phyloP scores from a whole-genome alignment of 30 jellyfish, hydroid and myxozoan species.

The Calvadosia cruxmelitensis region DNA sequence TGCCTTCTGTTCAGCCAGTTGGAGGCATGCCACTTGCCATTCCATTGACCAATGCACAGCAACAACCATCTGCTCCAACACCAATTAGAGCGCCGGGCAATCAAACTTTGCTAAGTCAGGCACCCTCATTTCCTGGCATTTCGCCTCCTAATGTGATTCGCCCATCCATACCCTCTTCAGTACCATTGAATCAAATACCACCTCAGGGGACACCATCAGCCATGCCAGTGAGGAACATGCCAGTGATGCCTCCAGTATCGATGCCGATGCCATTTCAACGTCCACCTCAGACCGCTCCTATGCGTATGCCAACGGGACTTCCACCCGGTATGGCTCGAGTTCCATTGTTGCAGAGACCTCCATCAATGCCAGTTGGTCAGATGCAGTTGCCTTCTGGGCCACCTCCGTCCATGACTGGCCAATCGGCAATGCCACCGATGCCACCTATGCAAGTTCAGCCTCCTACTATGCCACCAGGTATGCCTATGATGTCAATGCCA shows the following conservation, averaged over 20 bases:
- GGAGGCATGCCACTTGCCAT: background rate
- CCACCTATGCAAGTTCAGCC: background rate
- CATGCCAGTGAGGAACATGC: constrained; percentile 26
- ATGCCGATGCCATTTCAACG: constrained; percentile 14
- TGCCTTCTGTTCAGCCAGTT: background rate
- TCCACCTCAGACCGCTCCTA: background rate
- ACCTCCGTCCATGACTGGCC: constrained; percentile 1
- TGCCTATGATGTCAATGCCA: background rate
- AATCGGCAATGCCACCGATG: constrained; percentile 15
- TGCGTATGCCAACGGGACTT: background rate
- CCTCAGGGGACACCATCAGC: constrained; percentile 17
- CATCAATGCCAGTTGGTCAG: constrained; percentile 30
- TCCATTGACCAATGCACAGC: background rate
- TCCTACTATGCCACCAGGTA: constrained; percentile 1
- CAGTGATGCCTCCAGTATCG: constrained; percentile 37
- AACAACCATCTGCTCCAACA: too few relatives aligned
- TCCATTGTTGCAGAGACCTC: constrained; percentile 51
- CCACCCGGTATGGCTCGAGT: constrained; percentile 8
- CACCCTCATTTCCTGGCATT: background rate
- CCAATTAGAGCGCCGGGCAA: too few relatives aligned
- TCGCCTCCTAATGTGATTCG: constrained; percentile 6
- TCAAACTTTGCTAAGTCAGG: too few relatives aligned
- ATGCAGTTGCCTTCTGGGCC: background rate
- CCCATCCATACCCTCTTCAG: background rate
- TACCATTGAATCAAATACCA: constrained; percentile 3